phyloP scores from a whole-genome alignment of 1,140 invertebrate genomes.

The Drosophila mayri region DNA sequence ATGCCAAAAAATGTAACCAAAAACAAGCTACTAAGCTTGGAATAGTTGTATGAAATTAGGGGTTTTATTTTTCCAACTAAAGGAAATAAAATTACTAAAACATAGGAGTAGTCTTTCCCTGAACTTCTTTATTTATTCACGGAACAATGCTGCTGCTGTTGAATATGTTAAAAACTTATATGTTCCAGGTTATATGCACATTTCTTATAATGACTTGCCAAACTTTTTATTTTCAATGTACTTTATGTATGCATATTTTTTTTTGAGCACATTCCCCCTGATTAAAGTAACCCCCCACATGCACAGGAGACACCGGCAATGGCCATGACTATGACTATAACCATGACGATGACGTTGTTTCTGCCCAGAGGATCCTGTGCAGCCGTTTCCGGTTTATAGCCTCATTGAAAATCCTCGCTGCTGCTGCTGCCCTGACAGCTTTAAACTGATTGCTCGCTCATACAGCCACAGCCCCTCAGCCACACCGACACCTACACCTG shows the following conservation, averaged over 20 bases:
- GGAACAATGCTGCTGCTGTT: background rate
- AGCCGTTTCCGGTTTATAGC: conserved; percentile 69
- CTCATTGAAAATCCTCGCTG: conserved; percentile 63
- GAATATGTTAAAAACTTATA: background rate
- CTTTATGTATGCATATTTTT: conserved; percentile 7
- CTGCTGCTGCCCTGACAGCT: conserved; percentile 64
- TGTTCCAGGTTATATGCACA: background rate
- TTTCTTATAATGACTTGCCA: conserved; percentile 3
- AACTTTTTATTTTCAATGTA: conserved; percentile 20
- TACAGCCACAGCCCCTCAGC: conserved; percentile 14
- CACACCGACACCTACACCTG: conserved; percentile 7
- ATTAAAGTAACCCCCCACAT: conserved; percentile 63
- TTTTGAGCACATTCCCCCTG: conserved; percentile 41
- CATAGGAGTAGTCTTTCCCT: background rate
- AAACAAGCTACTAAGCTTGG: conserved; percentile 2
- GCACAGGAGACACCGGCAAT: conserved; percentile 24
- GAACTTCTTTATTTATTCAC: background rate
- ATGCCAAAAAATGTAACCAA: conserved; percentile 29
- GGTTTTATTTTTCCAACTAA: background rate
- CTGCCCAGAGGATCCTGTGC: conserved; percentile 37
- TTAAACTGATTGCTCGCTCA: conserved; percentile 74
- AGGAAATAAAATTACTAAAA: background rate
- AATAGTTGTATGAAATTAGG: conserved; percentile 1
- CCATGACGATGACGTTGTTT: conserved; percentile 31
- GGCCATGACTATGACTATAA: conserved; percentile 30